Evolutionary conservation across 2,797 vertebrate species (phyloP).

Genomic region (Thaleichthys pacificus): DNA sequence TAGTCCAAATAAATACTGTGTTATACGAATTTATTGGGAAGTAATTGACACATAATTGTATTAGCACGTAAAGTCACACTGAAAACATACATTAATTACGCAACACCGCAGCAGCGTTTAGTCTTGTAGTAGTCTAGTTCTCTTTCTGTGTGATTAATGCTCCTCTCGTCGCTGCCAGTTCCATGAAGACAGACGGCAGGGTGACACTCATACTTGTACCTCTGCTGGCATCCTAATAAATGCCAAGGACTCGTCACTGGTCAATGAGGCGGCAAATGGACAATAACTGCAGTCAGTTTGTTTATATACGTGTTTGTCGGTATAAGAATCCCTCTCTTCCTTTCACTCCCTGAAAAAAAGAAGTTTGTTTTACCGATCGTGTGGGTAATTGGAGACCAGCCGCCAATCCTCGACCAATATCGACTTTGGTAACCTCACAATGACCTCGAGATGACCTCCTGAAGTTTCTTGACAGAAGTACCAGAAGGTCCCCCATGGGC

Average conservation of each 20-base stretch:
- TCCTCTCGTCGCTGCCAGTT: background rate
- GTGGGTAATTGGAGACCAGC: constrained; percentile 9
- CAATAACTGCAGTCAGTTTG: background rate
- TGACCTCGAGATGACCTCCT: constrained; percentile 27
- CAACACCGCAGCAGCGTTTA: background rate
- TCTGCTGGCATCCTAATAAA: background rate
- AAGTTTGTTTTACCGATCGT: constrained; percentile 5
- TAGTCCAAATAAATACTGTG: background rate
- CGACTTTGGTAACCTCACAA: constrained; percentile 24
- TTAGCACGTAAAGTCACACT: too few relatives aligned
- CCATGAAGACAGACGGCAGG: background rate
- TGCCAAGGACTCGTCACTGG: constrained; percentile 10
- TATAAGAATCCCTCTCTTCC: background rate
- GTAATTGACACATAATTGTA: background rate
- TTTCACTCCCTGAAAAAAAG: background rate
- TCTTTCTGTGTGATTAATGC: background rate
- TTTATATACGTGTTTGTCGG: background rate
- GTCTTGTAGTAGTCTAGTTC: background rate
- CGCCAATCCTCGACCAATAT: constrained; percentile 2
- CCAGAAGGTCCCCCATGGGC: constrained; percentile 28
- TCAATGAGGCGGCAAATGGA: constrained; percentile 9
- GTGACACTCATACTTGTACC: background rate
- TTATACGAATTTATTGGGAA: background rate
- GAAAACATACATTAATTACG: too few relatives aligned
- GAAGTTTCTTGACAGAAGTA: constrained; percentile 16